Evolutionary conservation across 2,888 invertebrate genomes (phyloP).

Genomic region (Leucania comma): DNA sequence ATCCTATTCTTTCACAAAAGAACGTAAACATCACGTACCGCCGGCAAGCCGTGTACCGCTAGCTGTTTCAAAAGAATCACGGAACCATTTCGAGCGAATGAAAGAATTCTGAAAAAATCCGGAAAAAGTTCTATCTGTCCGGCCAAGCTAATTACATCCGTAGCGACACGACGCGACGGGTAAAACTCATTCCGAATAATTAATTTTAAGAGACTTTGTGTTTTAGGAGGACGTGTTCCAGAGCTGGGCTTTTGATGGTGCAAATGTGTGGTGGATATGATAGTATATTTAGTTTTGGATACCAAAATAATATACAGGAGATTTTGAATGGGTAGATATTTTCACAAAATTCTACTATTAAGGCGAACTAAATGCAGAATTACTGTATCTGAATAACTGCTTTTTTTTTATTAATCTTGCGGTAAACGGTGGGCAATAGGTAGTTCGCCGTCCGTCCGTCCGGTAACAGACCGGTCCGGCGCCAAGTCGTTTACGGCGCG

Average conservation of each 20-base stretch:
- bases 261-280: constrained; percentile 14
- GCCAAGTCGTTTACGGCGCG: too few relatives aligned
- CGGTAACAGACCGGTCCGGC: too few relatives aligned
- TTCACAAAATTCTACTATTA: too few relatives aligned
- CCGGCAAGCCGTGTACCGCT: neutral
- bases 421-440: too few relatives aligned
- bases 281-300: neutral
- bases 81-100: constrained; percentile 65
- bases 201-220: constrained; percentile 56
- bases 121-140: constrained; percentile 61
- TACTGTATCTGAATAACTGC: too few relatives aligned
- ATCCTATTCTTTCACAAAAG: neutral
- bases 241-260: constrained; percentile 16
- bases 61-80: constrained; percentile 39
- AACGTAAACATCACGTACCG: neutral
- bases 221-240: constrained; percentile 19
- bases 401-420: too few relatives aligned
- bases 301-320: neutral
- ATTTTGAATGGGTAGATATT: too few relatives aligned
- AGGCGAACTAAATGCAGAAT: too few relatives aligned
- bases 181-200: constrained; percentile 68
- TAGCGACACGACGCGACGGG: constrained; percentile 54
- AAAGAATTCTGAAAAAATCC: constrained; percentile 69
- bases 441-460: too few relatives aligned
- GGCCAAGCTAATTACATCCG: constrained; percentile 74